Conservation (phyloP, 2,888 invertebrate genomes). For the Drosophila colorata region DNA sequence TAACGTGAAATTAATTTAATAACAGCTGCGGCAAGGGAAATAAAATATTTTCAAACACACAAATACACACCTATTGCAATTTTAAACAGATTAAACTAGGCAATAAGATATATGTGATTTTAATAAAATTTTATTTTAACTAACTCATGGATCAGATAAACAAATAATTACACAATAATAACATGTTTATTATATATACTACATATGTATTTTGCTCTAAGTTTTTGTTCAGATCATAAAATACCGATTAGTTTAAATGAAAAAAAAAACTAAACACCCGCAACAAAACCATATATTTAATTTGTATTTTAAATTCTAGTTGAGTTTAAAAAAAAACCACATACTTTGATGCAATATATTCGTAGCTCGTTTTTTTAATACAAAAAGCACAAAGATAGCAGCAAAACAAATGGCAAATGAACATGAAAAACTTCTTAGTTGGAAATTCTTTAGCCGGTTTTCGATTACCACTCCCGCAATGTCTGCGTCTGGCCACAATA, state of each 20-base stretch:
- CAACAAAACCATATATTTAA: too few species aligned
- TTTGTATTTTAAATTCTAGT: too few species aligned
- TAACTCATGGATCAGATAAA: too few species aligned
- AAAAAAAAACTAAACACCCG: too few species aligned
- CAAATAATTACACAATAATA: too few species aligned
- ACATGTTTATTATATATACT: too few species aligned
- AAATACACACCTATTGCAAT: background rate
- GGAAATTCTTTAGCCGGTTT: conserved; percentile 77
- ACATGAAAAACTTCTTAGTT: conserved; percentile 73
- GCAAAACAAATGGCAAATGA: conserved; percentile 71
- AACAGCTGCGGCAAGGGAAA: background rate
- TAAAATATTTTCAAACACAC: background rate
- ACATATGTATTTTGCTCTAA: too few species aligned
- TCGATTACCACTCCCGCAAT: conserved; percentile 70
- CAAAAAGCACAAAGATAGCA: conserved; percentile 22
- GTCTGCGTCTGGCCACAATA: conserved; percentile 19
- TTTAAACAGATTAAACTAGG: background rate
- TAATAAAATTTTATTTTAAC: too few species aligned
- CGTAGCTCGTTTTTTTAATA: conserved; percentile 11
- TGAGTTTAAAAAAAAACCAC: background rate
- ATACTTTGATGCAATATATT: conserved; percentile 18
- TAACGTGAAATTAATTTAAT: conserved; percentile 41
- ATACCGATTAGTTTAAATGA: too few species aligned
- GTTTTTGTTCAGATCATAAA: too few species aligned
- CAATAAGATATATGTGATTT: too few species aligned